Conservation (phyloP, 2,888 invertebrate species). For the Apotomis turbidana region DNA sequence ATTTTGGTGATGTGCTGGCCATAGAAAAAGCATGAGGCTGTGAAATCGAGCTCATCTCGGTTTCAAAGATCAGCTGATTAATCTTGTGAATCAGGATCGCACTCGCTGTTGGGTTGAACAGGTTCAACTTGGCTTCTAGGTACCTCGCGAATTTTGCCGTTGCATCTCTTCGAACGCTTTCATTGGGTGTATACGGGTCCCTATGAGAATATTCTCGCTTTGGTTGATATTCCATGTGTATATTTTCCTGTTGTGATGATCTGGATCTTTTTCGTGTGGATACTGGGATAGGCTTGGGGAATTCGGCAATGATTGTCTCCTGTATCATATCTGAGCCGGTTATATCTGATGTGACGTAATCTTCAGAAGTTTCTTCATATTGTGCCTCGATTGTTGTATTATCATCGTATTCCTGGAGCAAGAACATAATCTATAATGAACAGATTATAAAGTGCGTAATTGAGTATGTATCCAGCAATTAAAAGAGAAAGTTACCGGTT, state of each 20-base stretch:
- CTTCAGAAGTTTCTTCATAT: not conserved
- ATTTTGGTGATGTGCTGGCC: conserved; percentile 14
- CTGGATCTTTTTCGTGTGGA: conserved; percentile 14
- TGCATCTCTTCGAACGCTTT: conserved; percentile 22
- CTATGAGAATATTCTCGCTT: not conserved
- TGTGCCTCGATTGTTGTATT: not conserved
- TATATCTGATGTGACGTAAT: conserved; percentile 14
- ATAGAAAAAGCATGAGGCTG: conserved; percentile 24
- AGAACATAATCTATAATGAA: not conserved
- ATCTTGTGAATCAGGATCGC: conserved; percentile 37
- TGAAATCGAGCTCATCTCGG: conserved; percentile 28
- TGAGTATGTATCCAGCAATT: not conserved
- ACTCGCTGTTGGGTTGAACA: conserved; percentile 31
- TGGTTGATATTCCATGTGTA: conserved; percentile 1
- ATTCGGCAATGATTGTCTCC: not conserved
- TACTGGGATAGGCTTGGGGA: conserved; percentile 3
- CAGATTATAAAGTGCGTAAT: too few relatives aligned
- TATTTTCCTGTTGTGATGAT: conserved; percentile 12
- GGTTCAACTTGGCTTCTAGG: conserved; percentile 32
- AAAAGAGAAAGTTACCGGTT: conserved; percentile 8
- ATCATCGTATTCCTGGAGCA: conserved; percentile 16
- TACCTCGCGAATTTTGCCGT: conserved; percentile 33
- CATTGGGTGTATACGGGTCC: conserved; percentile 1
- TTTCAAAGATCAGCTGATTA: conserved; percentile 36
- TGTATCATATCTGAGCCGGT: not conserved